phyloP scores from a whole-genome alignment of 2,888 invertebrate species.

The Gryllus longicercus region DNA sequence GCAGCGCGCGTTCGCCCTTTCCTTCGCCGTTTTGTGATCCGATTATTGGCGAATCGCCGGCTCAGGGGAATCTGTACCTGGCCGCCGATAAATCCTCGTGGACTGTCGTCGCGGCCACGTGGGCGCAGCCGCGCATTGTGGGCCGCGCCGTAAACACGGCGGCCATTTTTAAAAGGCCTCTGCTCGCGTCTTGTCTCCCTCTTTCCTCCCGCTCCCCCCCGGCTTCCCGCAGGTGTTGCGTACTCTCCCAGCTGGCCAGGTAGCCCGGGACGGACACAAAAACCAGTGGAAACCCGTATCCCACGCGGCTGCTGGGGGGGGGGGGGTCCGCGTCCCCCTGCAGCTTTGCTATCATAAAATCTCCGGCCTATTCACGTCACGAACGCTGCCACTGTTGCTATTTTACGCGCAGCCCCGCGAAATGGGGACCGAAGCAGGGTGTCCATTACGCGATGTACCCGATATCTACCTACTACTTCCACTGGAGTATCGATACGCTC shows the following conservation, averaged over 20 bases:
- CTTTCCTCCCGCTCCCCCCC: background rate
- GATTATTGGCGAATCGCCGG: background rate
- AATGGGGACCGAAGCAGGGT: background rate
- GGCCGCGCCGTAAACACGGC: slow-evolving; percentile 27
- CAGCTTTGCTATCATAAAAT: slow-evolving; percentile 17
- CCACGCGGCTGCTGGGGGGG: background rate
- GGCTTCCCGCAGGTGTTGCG: background rate
- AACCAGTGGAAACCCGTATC: background rate
- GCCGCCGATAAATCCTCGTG: background rate
- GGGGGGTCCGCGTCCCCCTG: background rate
- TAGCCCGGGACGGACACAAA: slow-evolving; percentile 8
- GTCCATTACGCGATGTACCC: background rate
- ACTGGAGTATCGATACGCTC: no score
- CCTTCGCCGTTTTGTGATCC: background rate
- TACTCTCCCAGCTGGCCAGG: background rate
- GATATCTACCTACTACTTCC: no score
- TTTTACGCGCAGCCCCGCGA: slow-evolving; percentile 4
- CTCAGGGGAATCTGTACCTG: background rate
- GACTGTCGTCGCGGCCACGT: slow-evolving; percentile 24
- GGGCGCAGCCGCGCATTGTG: slow-evolving; percentile 21
- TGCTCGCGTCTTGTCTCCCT: slow-evolving; percentile 22
- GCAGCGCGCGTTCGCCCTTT: no score
- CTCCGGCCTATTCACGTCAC: background rate
- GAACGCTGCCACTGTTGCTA: slow-evolving; percentile 2
- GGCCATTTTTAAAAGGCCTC: slow-evolving; percentile 34